phyloP scores from a whole-genome alignment of 2,888 invertebrate genomes.

The Yponomeuta plumbellus region DNA sequence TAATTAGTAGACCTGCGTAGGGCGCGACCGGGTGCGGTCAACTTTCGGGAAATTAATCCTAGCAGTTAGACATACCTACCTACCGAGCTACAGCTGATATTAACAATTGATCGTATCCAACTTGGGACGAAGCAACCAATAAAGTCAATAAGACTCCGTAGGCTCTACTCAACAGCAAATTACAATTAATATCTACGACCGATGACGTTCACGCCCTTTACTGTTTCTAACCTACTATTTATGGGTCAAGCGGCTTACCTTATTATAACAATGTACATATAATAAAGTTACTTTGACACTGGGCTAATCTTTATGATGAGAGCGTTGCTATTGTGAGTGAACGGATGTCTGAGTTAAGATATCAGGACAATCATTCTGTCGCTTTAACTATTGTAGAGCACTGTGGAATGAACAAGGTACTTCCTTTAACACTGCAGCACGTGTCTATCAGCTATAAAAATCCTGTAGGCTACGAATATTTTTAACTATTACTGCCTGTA shows the following conservation, averaged over 20 bases:
- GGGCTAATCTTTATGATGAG: not conserved
- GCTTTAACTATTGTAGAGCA: conserved; percentile 38
- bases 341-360: conserved; percentile 51
- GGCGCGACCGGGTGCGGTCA: conserved; percentile 67
- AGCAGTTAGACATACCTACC: conserved; percentile 37
- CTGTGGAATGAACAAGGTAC: conserved; percentile 36
- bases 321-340: conserved; percentile 8
- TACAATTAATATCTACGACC: conserved; percentile 36
- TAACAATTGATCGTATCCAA: conserved; percentile 60
- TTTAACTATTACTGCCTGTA: no score
- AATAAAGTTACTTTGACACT: no score
- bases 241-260: not conserved
- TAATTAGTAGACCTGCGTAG: conserved; percentile 58
- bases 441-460: no score
- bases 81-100: conserved; percentile 28
- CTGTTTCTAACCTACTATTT: conserved; percentile 9
- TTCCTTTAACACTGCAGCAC: conserved; percentile 30
- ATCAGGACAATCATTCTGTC: conserved; percentile 43
- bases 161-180: conserved; percentile 50
- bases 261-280: not conserved
- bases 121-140: conserved; percentile 51
- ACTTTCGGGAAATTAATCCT: conserved; percentile 72
- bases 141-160: conserved; percentile 61
- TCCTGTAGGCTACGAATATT: no score
- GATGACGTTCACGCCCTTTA: conserved; percentile 29